These are phyloP conservation scores for Phylloscopus trochilus DNA, from an alignment of 2,113 vertebrate genomes.

Conservation along the genomic window DNA sequence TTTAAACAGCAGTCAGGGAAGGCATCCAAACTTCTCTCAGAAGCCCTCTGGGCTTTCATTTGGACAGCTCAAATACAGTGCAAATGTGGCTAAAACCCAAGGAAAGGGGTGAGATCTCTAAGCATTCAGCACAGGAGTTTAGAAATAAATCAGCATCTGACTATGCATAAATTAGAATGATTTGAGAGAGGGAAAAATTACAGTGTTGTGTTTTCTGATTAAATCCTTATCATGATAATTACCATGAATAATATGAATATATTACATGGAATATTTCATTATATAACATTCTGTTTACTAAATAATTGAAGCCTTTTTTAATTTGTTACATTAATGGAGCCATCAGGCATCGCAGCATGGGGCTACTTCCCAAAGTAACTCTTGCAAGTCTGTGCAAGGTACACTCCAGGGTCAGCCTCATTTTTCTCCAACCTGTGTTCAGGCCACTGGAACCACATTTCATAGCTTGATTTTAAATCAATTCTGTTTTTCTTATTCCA, in stretches of 20 bases:
- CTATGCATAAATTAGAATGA: background rate
- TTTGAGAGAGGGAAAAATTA: background rate
- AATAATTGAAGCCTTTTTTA: background rate
- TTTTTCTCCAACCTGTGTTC: background rate
- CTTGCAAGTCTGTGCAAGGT: background rate
- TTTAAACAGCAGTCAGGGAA: background rate
- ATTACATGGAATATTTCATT: background rate
- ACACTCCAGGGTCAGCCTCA: background rate
- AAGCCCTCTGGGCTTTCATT: background rate
- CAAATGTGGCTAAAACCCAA: background rate
- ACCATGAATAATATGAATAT: background rate
- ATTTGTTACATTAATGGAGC: background rate
- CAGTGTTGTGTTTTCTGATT: background rate
- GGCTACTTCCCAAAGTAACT: background rate
- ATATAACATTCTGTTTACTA: background rate
- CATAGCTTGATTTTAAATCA: background rate
- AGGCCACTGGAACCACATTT: background rate
- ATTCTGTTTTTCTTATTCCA: background rate
- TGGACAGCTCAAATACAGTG: background rate
- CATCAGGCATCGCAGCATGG: background rate
- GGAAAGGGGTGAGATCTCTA: background rate
- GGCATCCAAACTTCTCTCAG: background rate
- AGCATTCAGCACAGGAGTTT: background rate
- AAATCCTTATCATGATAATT: background rate
- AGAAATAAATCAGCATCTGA: background rate